These are phyloP conservation scores for Bubo blakistoni DNA, from an alignment of 2,113 vertebrate species.

Conservation along the genomic window DNA sequence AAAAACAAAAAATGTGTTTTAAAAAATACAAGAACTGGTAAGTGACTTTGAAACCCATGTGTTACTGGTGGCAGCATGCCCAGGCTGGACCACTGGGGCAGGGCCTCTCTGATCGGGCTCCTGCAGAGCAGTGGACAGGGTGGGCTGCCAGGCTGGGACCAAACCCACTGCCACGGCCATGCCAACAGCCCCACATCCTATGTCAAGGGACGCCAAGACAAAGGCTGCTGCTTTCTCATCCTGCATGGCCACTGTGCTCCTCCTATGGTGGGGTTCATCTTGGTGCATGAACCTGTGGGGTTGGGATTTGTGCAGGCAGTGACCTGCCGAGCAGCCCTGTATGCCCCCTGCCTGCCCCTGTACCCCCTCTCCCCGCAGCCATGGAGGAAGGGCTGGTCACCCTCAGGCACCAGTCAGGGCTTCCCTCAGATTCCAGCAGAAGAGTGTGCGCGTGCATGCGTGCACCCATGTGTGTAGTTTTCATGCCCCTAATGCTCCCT, in stretches of 20 bases:
- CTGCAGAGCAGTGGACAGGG: background rate
- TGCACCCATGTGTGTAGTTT: rapidly evolving
- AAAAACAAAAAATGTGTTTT: background rate
- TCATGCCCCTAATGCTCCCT: background rate
- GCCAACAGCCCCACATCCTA: rapidly evolving
- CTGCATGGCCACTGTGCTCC: background rate
- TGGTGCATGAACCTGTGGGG: background rate
- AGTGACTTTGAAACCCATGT: background rate
- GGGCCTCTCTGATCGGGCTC: background rate
- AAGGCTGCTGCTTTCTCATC: background rate
- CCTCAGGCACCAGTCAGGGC: background rate
- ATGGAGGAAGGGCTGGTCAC: background rate
- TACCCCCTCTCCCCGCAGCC: rapidly evolving
- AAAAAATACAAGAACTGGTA: background rate
- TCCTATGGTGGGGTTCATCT: background rate
- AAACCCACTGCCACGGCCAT: background rate
- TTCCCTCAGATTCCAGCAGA: background rate
- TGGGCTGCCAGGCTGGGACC: background rate
- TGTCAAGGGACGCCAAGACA: background rate
- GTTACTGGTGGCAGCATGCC: rapidly evolving
- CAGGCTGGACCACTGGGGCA: background rate
- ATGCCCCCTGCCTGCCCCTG: rapidly evolving
- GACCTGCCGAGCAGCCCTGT: background rate
- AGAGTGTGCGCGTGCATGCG: background rate
- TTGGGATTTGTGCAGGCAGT: background rate